Conservation (phyloP, 2,113 vertebrate species). For the Phaethon lepturus region DNA sequence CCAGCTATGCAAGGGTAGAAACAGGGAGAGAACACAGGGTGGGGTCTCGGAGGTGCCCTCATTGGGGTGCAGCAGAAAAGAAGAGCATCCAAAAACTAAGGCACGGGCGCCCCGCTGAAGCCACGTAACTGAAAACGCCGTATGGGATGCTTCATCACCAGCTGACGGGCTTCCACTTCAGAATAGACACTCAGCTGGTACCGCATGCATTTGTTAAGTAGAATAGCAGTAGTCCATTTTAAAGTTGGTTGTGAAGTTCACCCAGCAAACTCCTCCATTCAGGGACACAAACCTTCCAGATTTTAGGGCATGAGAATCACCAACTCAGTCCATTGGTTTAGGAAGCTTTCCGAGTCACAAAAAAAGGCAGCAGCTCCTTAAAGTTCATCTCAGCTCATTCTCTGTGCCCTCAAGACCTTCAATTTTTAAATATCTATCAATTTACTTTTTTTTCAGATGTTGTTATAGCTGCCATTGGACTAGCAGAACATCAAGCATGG, state of each 20-base stretch:
- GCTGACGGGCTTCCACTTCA: not conserved
- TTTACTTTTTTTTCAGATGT: not conserved
- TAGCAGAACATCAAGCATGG: fast-evolving
- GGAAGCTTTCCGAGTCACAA: not conserved
- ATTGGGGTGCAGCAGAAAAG: not conserved
- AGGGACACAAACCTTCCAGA: not conserved
- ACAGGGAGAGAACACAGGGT: not conserved
- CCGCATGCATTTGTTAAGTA: not conserved
- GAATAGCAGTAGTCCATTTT: not conserved
- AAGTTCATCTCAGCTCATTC: not conserved
- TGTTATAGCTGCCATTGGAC: not conserved
- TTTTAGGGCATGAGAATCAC: not conserved
- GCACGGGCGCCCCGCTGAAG: fast-evolving
- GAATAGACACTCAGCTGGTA: not conserved
- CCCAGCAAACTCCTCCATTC: not conserved
- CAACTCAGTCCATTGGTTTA: not conserved
- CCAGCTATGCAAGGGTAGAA: not conserved
- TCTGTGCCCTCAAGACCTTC: not conserved
- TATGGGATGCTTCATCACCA: not conserved
- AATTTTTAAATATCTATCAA: fast-evolving
- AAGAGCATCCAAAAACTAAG: not conserved
- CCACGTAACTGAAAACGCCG: not conserved
- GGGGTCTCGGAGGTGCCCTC: fast-evolving
- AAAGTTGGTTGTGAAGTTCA: not conserved
- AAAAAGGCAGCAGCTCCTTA: not conserved